Percentiles rank a stretch among this genome's conserved stretches.
Evolutionary conservation across 2,797 vertebrate genomes (phyloP).

Genomic region (Gallinago stenura): DNA sequence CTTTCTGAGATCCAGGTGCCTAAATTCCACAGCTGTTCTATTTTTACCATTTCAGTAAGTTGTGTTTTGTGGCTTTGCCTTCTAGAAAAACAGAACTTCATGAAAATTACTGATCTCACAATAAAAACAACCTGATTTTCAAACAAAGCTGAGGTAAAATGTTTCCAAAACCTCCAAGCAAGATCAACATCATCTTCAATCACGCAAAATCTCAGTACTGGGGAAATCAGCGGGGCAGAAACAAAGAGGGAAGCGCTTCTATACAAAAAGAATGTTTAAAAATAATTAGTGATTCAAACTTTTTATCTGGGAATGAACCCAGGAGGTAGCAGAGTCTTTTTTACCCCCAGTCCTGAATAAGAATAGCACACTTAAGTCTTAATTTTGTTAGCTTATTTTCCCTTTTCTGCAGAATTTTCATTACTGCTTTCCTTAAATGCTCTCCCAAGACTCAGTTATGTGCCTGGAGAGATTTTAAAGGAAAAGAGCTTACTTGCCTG

Average conservation of each 20-base stretch:
- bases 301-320: conserved; percentile 14
- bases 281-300: conserved; percentile 8
- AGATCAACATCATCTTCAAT: background rate
- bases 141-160: background rate
- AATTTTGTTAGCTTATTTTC: conserved; percentile 56
- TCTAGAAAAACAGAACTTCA: background rate
- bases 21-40: background rate
- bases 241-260: background rate
- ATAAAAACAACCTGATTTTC: background rate
- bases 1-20: background rate
- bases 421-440: conserved; percentile 32
- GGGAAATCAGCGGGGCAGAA: background rate
- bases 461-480: conserved; percentile 42
- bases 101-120: background rate
- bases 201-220: background rate
- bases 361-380: conserved; percentile 41
- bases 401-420: conserved; percentile 57
- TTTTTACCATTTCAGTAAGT: background rate
- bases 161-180: background rate
- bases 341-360: conserved; percentile 6
- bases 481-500: conserved; percentile 26
- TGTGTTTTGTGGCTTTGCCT: background rate
- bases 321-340: background rate
- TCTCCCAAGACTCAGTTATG: conserved; percentile 23
- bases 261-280: background rate